phyloP scores from a whole-genome alignment of 1,140 invertebrate genomes.

The Eupeodes corollae region DNA sequence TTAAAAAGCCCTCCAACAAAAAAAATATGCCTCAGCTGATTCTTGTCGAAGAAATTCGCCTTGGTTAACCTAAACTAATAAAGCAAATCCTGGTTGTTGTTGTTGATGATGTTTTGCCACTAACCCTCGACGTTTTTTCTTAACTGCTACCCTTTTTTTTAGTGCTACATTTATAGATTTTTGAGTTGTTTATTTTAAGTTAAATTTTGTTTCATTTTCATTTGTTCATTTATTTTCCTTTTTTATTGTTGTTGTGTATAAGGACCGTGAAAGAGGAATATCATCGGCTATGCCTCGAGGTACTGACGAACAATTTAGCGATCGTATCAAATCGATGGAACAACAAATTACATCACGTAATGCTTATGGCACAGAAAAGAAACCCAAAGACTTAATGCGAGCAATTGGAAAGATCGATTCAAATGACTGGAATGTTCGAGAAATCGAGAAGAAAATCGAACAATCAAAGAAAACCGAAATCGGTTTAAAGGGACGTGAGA shows the following conservation, averaged over 20 bases:
- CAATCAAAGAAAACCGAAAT: conserved; percentile 57
- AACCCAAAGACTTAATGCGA: conserved; percentile 73
- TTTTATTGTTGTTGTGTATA: neutral
- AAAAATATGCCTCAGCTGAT: no score
- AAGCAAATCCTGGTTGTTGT: no score
- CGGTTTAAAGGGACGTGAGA: conserved; percentile 53
- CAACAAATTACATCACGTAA: conserved; percentile 43
- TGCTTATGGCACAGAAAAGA: conserved; percentile 50
- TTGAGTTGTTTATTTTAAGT: no score
- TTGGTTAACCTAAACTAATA: no score
- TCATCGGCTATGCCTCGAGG: conserved; percentile 45
- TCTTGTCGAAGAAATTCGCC: no score
- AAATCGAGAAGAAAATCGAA: conserved; percentile 82
- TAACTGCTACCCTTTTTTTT: no score
- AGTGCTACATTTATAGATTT: no score
- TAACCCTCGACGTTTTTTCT: no score
- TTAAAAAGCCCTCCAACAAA: no score
- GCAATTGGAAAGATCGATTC: conserved; percentile 84
- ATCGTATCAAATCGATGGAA: conserved; percentile 57
- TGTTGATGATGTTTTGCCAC: no score
- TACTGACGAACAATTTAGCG: conserved; percentile 55
- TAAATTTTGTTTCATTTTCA: no score
- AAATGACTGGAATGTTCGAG: conserved; percentile 84
- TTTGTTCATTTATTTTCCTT: no score
- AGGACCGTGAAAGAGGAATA: conserved; percentile 56